Evolutionary conservation across 2,888 invertebrate genomes (phyloP).

Genomic region (Creontiades dilutus): DNA sequence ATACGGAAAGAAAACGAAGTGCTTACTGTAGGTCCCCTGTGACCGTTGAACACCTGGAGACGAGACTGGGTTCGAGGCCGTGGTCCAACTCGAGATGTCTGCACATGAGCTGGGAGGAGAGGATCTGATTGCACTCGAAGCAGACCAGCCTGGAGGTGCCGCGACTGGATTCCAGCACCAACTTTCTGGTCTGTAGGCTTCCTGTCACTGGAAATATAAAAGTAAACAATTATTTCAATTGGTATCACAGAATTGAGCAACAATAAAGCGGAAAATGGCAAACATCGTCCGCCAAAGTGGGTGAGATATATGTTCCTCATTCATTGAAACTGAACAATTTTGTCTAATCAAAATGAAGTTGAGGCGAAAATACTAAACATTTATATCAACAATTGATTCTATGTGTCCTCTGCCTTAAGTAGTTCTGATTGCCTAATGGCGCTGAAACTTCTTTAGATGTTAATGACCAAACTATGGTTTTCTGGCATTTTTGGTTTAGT

Average conservation of each 20-base stretch:
- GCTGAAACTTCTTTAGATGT: too few relatives aligned
- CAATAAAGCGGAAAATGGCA: too few relatives aligned
- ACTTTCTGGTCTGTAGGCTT: constrained; percentile 70
- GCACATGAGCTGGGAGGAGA: constrained; percentile 73
- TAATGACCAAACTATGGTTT: too few relatives aligned
- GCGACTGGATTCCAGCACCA: constrained; percentile 71
- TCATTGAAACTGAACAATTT: too few relatives aligned
- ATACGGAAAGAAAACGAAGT: not conserved
- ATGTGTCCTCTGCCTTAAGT: too few relatives aligned
- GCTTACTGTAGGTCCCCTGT: constrained; percentile 73
- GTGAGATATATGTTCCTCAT: too few relatives aligned
- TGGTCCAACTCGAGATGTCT: constrained; percentile 74
- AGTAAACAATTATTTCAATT: not conserved
- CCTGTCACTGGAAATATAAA: constrained; percentile 53
- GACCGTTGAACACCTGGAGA: constrained; percentile 72
- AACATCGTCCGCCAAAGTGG: too few relatives aligned
- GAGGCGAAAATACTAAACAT: too few relatives aligned
- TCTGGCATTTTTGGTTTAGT: too few relatives aligned
- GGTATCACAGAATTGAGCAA: not conserved
- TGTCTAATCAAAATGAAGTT: too few relatives aligned
- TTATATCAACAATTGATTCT: too few relatives aligned
- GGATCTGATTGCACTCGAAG: constrained; percentile 76
- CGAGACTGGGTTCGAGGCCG: constrained; percentile 66
- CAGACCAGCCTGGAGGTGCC: constrained; percentile 75
- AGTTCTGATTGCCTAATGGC: too few relatives aligned